Evolutionary conservation across 2,113 vertebrate genomes (phyloP).

Genomic region (Perca schrenkii): DNA sequence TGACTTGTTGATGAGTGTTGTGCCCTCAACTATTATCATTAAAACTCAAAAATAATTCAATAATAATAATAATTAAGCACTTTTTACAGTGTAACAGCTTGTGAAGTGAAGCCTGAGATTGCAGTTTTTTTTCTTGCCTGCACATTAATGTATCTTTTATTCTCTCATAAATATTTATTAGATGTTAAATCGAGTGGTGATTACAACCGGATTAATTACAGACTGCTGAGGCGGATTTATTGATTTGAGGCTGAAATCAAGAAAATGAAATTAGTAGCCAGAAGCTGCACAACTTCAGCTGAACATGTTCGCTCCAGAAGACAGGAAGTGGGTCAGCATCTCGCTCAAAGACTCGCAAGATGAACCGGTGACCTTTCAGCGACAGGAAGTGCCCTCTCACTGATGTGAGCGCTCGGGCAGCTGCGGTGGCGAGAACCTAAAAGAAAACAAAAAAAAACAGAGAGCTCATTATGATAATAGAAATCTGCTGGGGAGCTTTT

Average conservation of each 20-base stretch:
- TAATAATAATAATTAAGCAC: no score
- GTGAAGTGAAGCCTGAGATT: neutral
- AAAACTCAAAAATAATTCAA: no score
- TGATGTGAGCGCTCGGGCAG: slow-evolving; percentile 1
- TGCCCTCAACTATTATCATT: no score
- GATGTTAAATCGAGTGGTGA: neutral
- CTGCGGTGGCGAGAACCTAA: neutral
- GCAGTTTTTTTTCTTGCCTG: neutral
- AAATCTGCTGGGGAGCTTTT: slow-evolving; percentile 18
- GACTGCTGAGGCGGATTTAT: neutral
- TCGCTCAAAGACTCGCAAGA: neutral
- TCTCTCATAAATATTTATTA: neutral
- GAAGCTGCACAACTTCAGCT: neutral
- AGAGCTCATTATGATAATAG: slow-evolving; percentile 42
- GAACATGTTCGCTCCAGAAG: neutral
- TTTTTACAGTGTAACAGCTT: no score
- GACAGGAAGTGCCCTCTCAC: slow-evolving; percentile 32
- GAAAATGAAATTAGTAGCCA: neutral
- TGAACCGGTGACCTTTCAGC: slow-evolving; percentile 9
- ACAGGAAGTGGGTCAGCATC: neutral
- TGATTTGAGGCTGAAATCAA: neutral
- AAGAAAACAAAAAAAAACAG: neutral
- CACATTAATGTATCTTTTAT: neutral
- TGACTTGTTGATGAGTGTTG: no score
- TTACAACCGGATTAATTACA: neutral